Percentiles rank a stretch among this genome's conserved stretches.
Conservation (phyloP, 37 sponge, comb jelly and placozoan species). For the Oscarella lobularis region DNA sequence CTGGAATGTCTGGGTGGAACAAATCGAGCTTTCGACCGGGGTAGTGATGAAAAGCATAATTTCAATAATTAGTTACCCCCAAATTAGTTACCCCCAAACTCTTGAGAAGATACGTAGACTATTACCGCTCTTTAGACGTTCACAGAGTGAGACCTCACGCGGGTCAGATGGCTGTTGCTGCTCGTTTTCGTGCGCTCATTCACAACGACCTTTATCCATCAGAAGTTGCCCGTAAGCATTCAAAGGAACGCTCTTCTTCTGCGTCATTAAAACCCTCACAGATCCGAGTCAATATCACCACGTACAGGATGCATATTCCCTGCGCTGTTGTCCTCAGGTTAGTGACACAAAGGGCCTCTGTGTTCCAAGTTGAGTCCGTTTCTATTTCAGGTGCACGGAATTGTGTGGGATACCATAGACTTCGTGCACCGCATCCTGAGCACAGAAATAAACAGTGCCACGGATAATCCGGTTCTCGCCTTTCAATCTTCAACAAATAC, state of each 20-base stretch:
- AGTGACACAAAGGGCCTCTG: no score
- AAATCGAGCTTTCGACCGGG: slow-evolving; percentile 53
- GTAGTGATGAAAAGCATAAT: no score
- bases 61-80: no score
- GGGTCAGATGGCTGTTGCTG: slow-evolving; percentile 77
- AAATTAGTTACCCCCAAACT: no score
- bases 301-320: background rate
- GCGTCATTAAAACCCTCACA: background rate
- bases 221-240: slow-evolving; percentile 56
- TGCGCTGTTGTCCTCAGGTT: slow-evolving; percentile 2
- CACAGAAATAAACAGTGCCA: slow-evolving; percentile 93
- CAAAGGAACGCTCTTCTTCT: background rate
- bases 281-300: background rate
- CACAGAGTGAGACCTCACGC: slow-evolving; percentile 66
- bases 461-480: slow-evolving; percentile 77
- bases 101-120: background rate
- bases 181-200: slow-evolving; percentile 58
- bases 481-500: background rate
- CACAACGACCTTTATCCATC: slow-evolving; percentile 72
- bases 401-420: slow-evolving; percentile 73
- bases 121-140: slow-evolving; percentile 22
- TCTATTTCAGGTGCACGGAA: slow-evolving; percentile 89
- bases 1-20: slow-evolving; percentile 70
- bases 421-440: slow-evolving; percentile 69
- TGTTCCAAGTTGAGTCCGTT: no score